These are phyloP conservation scores for Mylabris sibirica DNA, from an alignment of 2,888 invertebrate species.

Conservation along the genomic window DNA sequence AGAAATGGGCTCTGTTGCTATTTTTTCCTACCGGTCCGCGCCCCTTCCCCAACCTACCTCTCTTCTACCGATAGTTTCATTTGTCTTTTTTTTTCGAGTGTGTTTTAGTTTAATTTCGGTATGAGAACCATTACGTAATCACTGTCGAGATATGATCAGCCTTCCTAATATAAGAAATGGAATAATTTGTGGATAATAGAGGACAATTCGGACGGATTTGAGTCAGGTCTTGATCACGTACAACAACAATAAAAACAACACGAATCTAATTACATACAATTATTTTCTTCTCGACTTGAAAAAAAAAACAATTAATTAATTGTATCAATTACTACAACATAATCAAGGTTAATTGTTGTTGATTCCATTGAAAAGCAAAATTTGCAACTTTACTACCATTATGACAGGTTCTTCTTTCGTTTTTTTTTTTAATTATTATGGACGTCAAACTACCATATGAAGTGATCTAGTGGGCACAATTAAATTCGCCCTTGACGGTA, in stretches of 20 bases:
- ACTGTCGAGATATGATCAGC: neutral
- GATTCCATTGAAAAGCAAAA: too few relatives aligned
- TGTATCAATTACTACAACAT: too few relatives aligned
- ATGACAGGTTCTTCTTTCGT: neutral
- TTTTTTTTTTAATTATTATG: neutral
- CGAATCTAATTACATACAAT: too few relatives aligned
- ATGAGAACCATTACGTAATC: slow-evolving; percentile 25
- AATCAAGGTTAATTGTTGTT: too few relatives aligned
- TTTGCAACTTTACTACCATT: too few relatives aligned
- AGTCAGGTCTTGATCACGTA: neutral
- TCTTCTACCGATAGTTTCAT: neutral
- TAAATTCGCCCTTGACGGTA: too few relatives aligned
- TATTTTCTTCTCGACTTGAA: neutral
- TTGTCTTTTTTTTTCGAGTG: neutral
- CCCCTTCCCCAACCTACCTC: neutral
- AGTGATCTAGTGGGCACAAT: neutral
- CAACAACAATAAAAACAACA: neutral
- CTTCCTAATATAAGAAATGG: slow-evolving; percentile 18
- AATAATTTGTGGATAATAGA: neutral
- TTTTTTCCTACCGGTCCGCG: neutral
- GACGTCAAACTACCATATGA: neutral
- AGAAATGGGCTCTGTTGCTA: slow-evolving; percentile 2
- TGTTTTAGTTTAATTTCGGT: neutral
- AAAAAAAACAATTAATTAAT: too few relatives aligned
- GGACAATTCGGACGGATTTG: neutral